Evolutionary conservation across 1,140 invertebrate species (phyloP).

Genomic region (Drosophila neocordata): DNA sequence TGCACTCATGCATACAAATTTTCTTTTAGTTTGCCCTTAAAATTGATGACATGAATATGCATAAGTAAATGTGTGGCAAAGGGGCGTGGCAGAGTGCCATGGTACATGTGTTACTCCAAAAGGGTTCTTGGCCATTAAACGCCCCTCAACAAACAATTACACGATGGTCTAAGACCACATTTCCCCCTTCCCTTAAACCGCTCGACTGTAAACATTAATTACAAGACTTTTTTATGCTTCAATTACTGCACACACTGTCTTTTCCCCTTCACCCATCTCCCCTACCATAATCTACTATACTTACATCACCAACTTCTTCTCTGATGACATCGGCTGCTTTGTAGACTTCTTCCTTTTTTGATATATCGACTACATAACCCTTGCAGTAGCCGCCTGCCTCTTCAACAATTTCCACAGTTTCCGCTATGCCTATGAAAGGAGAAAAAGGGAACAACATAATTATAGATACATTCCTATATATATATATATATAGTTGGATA

Average conservation of each 20-base stretch:
- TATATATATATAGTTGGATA: slow-evolving; percentile 20
- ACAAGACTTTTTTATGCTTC: slow-evolving; percentile 72
- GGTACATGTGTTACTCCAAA: slow-evolving; percentile 60
- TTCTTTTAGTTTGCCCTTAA: slow-evolving; percentile 30
- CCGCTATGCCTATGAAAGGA: slow-evolving; percentile 86
- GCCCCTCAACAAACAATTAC: slow-evolving; percentile 79
- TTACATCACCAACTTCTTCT: slow-evolving; percentile 92
- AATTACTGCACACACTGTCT: slow-evolving; percentile 51
- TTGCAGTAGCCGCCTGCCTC: slow-evolving; percentile 88
- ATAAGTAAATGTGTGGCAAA: slow-evolving; percentile 64
- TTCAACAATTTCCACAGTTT: slow-evolving; percentile 89
- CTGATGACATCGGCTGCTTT: slow-evolving; percentile 90
- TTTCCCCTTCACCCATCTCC: background rate
- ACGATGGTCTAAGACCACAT: slow-evolving; percentile 56
- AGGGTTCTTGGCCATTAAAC: slow-evolving; percentile 61
- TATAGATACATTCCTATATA: background rate
- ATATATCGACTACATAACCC: slow-evolving; percentile 91
- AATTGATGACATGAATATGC: slow-evolving; percentile 81
- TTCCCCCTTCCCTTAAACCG: slow-evolving; percentile 27
- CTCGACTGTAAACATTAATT: slow-evolving; percentile 76
- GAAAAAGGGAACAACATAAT: slow-evolving; percentile 1
- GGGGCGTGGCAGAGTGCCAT: slow-evolving; percentile 65
- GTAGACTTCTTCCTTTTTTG: slow-evolving; percentile 92
- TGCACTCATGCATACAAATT: slow-evolving; percentile 72
- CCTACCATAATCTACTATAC: slow-evolving; percentile 48